Conservation (phyloP, 2,113 vertebrate genomes). For the Sitta europaea region DNA sequence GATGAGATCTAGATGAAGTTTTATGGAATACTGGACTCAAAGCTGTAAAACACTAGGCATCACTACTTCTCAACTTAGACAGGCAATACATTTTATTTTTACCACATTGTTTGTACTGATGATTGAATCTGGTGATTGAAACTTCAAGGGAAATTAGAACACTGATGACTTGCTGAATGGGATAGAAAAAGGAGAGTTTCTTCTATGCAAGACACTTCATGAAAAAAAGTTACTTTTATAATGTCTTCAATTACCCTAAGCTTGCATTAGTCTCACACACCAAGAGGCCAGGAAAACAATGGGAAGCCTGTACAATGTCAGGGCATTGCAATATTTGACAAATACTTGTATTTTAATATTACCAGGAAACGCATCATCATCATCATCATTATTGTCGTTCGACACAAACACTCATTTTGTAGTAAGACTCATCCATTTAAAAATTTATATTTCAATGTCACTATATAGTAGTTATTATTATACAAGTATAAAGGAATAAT, state of each 20-base stretch:
- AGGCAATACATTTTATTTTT: not conserved
- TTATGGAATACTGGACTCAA: not conserved
- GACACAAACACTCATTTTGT: not conserved
- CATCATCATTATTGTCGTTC: not conserved
- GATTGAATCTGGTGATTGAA: not conserved
- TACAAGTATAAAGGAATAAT: not conserved
- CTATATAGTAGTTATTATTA: not conserved
- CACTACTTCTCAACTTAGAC: not conserved
- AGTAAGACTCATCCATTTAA: not conserved
- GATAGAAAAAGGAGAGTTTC: rapidly evolving
- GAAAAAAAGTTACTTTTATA: not conserved
- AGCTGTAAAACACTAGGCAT: not conserved
- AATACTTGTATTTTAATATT: not conserved
- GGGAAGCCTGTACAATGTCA: not conserved
- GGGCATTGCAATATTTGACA: not conserved
- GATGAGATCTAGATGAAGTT: not conserved
- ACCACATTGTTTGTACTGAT: not conserved
- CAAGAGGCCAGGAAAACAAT: not conserved
- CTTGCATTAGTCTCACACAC: not conserved
- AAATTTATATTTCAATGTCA: not conserved
- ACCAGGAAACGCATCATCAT: not conserved
- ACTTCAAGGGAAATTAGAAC: not conserved
- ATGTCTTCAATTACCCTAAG: not conserved
- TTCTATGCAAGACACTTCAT: not conserved
- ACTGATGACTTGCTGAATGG: not conserved